A percentile compares a stretch with the other conserved stretches of the same genome.
phyloP scores from a whole-genome alignment of 1,140 invertebrate genomes.

The Calosoma granatense region DNA sequence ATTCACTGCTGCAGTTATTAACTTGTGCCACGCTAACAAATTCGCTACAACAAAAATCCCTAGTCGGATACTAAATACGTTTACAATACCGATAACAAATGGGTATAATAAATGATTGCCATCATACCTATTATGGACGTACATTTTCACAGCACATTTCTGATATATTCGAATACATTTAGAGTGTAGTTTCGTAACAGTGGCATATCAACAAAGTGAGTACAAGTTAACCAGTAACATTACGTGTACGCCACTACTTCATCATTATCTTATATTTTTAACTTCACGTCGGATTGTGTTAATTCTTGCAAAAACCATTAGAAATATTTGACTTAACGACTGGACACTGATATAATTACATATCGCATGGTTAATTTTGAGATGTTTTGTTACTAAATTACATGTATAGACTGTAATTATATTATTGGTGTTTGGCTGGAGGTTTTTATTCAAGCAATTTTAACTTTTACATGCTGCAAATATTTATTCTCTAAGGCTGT shows the following conservation, averaged over 20 bases:
- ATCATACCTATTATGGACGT: slow-evolving; percentile 2
- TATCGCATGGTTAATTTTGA: too few species aligned
- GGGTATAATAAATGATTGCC: not conserved
- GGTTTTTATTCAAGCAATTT: too few species aligned
- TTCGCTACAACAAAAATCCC: not conserved
- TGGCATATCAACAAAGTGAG: not conserved
- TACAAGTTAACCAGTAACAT: not conserved
- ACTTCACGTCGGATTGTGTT: too few species aligned
- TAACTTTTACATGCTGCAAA: too few species aligned
- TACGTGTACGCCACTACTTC: not conserved
- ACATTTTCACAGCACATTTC: slow-evolving; percentile 4
- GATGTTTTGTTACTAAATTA: too few species aligned
- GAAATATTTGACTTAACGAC: too few species aligned
- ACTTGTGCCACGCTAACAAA: slow-evolving; percentile 2
- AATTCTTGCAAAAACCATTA: too few species aligned
- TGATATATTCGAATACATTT: not conserved
- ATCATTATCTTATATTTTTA: too few species aligned
- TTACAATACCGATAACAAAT: not conserved
- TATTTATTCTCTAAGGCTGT: too few species aligned
- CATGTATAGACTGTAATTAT: too few species aligned
- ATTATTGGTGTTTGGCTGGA: too few species aligned
- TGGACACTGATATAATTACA: too few species aligned
- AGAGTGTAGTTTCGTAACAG: not conserved
- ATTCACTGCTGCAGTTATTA: not conserved
- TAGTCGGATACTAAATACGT: not conserved